A percentile compares a stretch with the other conserved stretches of the same genome.
Conservation (phyloP, 1,140 invertebrate genomes). For the Aporrectodea caliginosa region DNA sequence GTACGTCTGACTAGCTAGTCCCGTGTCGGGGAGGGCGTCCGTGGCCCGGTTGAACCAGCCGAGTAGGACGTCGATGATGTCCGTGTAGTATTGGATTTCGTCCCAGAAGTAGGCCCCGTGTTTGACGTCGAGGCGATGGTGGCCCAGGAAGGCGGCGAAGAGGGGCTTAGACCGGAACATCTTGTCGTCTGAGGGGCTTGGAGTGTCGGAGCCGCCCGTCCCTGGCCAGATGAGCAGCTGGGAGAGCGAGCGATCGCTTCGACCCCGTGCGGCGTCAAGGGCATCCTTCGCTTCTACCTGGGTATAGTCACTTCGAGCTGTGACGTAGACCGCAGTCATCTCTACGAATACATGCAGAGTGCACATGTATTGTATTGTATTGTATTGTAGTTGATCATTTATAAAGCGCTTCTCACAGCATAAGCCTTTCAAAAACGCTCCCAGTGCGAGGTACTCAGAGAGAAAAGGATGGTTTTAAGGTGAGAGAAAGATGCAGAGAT, state of each 20-base stretch:
- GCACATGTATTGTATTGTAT: no score
- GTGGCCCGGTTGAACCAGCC: slow-evolving; percentile 19
- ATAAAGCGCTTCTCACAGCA: no score
- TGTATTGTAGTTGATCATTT: no score
- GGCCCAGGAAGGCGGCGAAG: slow-evolving; percentile 26
- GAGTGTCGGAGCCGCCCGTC: background rate
- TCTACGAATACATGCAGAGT: no score
- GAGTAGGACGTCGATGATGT: slow-evolving; percentile 17
- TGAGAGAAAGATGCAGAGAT: no score
- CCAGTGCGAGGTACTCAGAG: no score
- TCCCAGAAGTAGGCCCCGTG: slow-evolving; percentile 24
- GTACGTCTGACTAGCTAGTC: background rate
- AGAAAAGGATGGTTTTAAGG: no score
- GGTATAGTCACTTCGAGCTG: slow-evolving; percentile 24
- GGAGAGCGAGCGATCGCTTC: slow-evolving; percentile 16
- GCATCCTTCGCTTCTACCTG: slow-evolving; percentile 14
- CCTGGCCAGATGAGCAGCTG: slow-evolving; percentile 26
- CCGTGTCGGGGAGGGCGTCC: background rate
- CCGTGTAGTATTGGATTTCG: slow-evolving; percentile 26
- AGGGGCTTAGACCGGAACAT: slow-evolving; percentile 24
- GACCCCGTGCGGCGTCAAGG: slow-evolving; percentile 16
- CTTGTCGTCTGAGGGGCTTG: background rate
- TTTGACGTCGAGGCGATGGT: slow-evolving; percentile 22
- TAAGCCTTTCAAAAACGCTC: no score
- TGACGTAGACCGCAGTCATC: slow-evolving; percentile 24